Evolutionary conservation across 1,140 invertebrate species (phyloP).

Genomic region (Lasioglossum albipes): DNA sequence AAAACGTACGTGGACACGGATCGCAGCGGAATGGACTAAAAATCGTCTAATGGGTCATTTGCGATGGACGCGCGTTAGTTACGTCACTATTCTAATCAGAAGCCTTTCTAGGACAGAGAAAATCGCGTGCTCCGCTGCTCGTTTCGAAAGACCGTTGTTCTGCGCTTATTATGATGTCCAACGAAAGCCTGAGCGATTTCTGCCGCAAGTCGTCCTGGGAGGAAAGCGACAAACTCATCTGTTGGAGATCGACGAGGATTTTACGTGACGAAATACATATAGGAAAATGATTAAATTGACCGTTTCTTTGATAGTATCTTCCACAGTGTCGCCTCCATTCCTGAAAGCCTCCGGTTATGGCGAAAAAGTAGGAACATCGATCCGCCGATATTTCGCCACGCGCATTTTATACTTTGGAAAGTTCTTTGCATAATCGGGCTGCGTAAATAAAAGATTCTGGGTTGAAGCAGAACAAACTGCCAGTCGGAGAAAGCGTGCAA

Average conservation of each 20-base stretch:
- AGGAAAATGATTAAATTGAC: no score
- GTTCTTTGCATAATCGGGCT: constrained; percentile 26
- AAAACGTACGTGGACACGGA: neutral
- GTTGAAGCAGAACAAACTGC: constrained; percentile 16
- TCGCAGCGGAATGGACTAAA: neutral
- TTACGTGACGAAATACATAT: no score
- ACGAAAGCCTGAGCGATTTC: neutral
- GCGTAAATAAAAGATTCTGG: constrained; percentile 34
- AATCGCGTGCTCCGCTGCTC: constrained; percentile 5
- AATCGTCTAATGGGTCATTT: constrained; percentile 31
- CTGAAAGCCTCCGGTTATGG: neutral
- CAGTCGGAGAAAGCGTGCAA: constrained; percentile 34
- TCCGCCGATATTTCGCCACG: neutral
- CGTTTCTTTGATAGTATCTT: neutral
- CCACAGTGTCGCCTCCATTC: neutral
- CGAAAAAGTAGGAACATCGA: neutral
- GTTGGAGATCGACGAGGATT: no score
- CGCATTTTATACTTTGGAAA: constrained; percentile 13
- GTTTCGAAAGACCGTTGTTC: neutral
- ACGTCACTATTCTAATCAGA: constrained; percentile 32
- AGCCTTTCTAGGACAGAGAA: constrained; percentile 33
- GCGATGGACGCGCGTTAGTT: constrained; percentile 7
- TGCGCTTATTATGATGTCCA: neutral
- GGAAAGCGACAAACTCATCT: neutral
- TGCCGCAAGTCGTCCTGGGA: no score